phyloP scores from a whole-genome alignment of 2,797 vertebrate species.

The Diplodus puntazzo region DNA sequence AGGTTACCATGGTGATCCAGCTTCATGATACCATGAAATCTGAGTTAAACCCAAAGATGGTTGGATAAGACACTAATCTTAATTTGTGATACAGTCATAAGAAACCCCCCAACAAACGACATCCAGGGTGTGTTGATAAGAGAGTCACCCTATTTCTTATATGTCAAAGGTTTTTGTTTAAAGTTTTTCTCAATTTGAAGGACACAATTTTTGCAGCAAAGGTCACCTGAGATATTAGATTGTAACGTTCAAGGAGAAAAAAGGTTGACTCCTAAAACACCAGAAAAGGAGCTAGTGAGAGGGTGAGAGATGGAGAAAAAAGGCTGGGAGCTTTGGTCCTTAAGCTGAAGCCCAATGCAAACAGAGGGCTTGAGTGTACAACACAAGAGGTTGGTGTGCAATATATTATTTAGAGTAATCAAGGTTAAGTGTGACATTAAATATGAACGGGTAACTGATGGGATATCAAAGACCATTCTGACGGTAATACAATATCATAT shows the following conservation, averaged over 20 bases:
- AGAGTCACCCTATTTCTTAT: background rate
- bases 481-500: background rate
- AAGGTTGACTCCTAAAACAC: background rate
- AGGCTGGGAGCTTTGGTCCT: background rate
- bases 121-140: background rate
- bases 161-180: background rate
- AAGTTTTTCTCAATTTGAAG: background rate
- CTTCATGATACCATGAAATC: background rate
- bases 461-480: background rate
- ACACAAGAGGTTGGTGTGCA: background rate
- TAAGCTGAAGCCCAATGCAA: background rate
- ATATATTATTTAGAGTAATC: conserved; percentile 4
- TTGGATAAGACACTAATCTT: background rate
- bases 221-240: background rate
- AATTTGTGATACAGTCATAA: background rate
- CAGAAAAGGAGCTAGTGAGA: background rate
- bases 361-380: background rate
- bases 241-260: background rate
- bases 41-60: background rate
- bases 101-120: background rate
- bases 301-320: background rate
- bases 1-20: background rate
- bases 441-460: conserved; percentile 10
- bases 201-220: background rate
- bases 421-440: background rate